Percentiles rank a stretch among this genome's conserved stretches.
Conservation (phyloP, 2,113 vertebrate species). For the Potamarius usumacintae region DNA sequence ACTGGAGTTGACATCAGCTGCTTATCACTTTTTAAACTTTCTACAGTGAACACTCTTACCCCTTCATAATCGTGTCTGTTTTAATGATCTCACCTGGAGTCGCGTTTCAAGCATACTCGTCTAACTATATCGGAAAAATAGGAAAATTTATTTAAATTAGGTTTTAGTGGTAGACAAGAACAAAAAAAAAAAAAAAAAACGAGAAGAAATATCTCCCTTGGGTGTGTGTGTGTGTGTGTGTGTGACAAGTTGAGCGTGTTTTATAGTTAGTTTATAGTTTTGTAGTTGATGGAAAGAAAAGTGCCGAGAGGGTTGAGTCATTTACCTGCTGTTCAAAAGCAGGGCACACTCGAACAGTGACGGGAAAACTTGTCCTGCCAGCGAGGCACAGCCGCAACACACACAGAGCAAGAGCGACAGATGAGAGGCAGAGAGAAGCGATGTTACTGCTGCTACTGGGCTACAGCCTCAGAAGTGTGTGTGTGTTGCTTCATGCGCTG, state of each 20-base stretch:
- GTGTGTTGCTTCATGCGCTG: neutral
- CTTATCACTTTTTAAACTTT: neutral
- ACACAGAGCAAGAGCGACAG: neutral
- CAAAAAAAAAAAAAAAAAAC: neutral
- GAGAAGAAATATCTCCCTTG: neutral
- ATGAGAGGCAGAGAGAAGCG: constrained; percentile 42
- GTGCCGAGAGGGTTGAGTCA: constrained; percentile 18
- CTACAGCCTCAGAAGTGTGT: constrained; percentile 40
- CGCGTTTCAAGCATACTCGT: neutral
- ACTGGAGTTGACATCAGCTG: neutral
- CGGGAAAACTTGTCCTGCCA: constrained; percentile 34
- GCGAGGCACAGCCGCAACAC: neutral
- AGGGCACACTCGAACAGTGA: constrained; percentile 28
- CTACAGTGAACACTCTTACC: neutral
- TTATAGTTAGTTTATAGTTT: constrained; percentile 19
- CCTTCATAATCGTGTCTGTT: neutral
- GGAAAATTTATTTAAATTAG: constrained; percentile 14
- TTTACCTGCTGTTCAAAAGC: constrained; percentile 67
- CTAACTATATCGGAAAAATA: neutral
- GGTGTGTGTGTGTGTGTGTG: neutral
- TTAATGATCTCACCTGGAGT: constrained; percentile 12
- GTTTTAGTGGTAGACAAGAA: neutral
- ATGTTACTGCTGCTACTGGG: constrained; percentile 34
- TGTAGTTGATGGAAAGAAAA: neutral
- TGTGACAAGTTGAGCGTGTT: neutral